Percentiles rank a stretch among this genome's conserved stretches.
Evolutionary conservation across 1,140 invertebrate genomes (phyloP).

Genomic region (Wiebesia pumilae): DNA sequence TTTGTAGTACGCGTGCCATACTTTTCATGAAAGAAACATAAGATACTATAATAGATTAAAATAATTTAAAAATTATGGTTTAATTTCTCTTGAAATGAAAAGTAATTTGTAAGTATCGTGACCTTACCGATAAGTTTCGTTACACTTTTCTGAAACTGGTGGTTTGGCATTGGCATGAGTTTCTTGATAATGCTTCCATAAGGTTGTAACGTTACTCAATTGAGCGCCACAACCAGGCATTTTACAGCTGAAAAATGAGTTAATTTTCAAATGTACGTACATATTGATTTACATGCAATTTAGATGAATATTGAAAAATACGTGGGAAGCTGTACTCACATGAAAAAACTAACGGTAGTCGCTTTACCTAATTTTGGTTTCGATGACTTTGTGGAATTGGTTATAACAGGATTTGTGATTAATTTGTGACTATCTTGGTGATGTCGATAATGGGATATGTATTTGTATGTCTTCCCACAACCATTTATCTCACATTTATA

Average conservation of each 20-base stretch:
- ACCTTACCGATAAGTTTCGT: constrained; percentile 67
- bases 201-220: constrained; percentile 68
- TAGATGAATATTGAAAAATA: neutral
- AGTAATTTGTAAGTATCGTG: neutral
- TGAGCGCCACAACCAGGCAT: constrained; percentile 71
- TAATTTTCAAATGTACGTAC: constrained; percentile 16
- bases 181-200: constrained; percentile 73
- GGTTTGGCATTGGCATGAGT: constrained; percentile 72
- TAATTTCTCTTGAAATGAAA: neutral
- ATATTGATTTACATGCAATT: constrained; percentile 31
- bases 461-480: constrained; percentile 73
- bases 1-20: neutral
- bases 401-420: constrained; percentile 58
- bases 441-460: constrained; percentile 73
- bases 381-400: constrained; percentile 59
- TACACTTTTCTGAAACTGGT: constrained; percentile 63
- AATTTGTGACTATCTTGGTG: constrained; percentile 73
- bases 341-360: constrained; percentile 72
- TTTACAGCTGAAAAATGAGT: constrained; percentile 67
- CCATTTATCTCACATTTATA: constrained; percentile 70
- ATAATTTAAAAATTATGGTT: neutral
- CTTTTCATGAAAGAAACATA: neutral
- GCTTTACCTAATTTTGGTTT: constrained; percentile 68
- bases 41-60: neutral
- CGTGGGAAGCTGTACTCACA: constrained; percentile 62